Evolutionary conservation across 2,113 vertebrate genomes (phyloP), one percentile per base, ranked within the genome.

Genomic region (Gadus macrocephalus): DNA sequence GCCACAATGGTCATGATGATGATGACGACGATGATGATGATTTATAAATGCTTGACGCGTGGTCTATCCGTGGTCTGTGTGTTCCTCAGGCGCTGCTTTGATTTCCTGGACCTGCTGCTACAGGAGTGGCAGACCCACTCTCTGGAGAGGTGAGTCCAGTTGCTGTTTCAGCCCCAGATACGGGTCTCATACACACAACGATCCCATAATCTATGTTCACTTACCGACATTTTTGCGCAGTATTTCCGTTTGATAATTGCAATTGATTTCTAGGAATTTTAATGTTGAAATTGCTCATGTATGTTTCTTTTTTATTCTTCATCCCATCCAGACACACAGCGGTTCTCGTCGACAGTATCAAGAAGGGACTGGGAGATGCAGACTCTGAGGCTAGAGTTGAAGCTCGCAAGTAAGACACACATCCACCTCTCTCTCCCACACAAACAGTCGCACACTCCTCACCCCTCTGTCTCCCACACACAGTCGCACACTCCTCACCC

Each of bases 331-430:
- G 96, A 86, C 96, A 98, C 68, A 94, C 93, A 59, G 90, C 95
- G 15, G 96, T 98, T 81, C 83, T 98, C 81, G 95, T 97, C 74
- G 97, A 98, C 81, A 98, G 96, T 64, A 98, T 98, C 84, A 98
- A 96, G 89, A 98, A 98, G 77, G 97, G 97, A 81, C 93, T 98
- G 86, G 92, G 93, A 86, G 97, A 98, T 86, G 95, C 97, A 3
- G 97, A 98, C 89, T 95, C 96, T 2, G 96, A 98, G 82, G 96
- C 95, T 84, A 93, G 96, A 92, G 95, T 95, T 64, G 97, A 97
- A 76, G 97, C 97, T 80, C 93, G 97, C 91, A 98, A 98, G 97
- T 98, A 91, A 92, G 95, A 73, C 4, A 7, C 58, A 62, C 35
- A 35, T 9, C 62, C 55, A 49, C 42, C 8, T 14, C 42, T 14